These are phyloP conservation scores for Chromobotia macracanthus DNA, from an alignment of 2,797 vertebrate genomes.

Conservation along the genomic window DNA sequence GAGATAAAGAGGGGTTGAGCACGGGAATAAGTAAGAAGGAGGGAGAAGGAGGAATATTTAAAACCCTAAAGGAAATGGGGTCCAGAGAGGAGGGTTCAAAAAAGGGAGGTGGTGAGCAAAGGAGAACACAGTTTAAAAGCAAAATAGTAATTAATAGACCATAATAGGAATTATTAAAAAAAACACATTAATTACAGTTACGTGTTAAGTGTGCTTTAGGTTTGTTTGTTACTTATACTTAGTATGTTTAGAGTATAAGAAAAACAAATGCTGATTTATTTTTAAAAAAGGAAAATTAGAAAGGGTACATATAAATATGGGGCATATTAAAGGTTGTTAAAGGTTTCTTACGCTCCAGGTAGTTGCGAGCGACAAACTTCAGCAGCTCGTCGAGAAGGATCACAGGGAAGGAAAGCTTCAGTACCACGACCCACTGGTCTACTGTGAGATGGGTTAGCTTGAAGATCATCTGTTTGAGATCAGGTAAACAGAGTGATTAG, in stretches of 20 bases:
- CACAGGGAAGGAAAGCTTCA: slow-evolving; percentile 90
- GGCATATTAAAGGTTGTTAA: not conserved
- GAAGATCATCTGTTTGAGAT: slow-evolving; percentile 85
- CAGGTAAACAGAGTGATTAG: slow-evolving; percentile 4
- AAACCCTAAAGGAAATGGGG: not conserved
- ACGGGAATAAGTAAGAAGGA: slow-evolving; percentile 3
- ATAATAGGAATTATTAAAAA: not conserved
- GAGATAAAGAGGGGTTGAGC: slow-evolving; percentile 66
- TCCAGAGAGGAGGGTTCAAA: not conserved
- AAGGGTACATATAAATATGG: no score
- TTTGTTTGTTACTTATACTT: not conserved
- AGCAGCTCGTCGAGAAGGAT: slow-evolving; percentile 88
- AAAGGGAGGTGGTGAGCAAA: not conserved
- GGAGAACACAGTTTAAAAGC: slow-evolving; percentile 10
- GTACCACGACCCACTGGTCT: slow-evolving; percentile 85
- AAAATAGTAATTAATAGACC: not conserved
- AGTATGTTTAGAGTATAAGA: slow-evolving; percentile 11
- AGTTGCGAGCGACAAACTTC: slow-evolving; percentile 90
- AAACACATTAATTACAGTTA: not conserved
- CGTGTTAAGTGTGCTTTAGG: not conserved
- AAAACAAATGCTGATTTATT: no score
- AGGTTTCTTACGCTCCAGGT: slow-evolving; percentile 84
- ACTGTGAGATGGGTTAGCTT: slow-evolving; percentile 85
- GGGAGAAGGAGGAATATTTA: slow-evolving; percentile 49
- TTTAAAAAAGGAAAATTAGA: not conserved